Base-by-base conservation (phyloP, 2,113 vertebrate species). In the Leptodactylus fuscus region DNA sequence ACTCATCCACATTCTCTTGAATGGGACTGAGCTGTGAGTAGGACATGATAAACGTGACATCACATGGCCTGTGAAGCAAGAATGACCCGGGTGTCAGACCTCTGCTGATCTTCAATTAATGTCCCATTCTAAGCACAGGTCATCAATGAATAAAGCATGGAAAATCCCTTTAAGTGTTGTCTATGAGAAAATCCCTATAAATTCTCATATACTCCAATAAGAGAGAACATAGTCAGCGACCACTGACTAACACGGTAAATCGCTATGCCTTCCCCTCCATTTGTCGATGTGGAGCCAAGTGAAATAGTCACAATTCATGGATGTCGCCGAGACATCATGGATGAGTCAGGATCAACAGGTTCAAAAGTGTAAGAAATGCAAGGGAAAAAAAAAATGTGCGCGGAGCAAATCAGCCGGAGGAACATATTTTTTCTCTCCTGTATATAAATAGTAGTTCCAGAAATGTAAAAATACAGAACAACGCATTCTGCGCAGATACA, bases 391-490 rank as follows among this genome's bases (percentile, higher is more conserved):
- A 49, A 46, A 15, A 75, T 49, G 41, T 32, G 13, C 81, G 71
- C 24, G 38, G 75, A 46, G 46, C 32, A 46, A 80, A 85, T 71
- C 49, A 85, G 69, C n/a, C 22, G 65, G 48, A 13, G 27, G 20
- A 80, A 55, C 83, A 85, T 70, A 58, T 80, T 60, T 55, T 60
- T 74, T 60, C 81, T 74, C 70, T 22, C 34, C 81, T 80, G 76
- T 85, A 44, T 86, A 86, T 86, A 81, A 86, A 86, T 86, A 86
- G 84, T 77, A 85, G 60, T 58, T 81, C 67, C 49, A 81, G 65
- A 81, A 41, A 85, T 58, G 83, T 80, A 41, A 65, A 80, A 85
- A 71, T 86, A 86, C 60, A 86, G 84, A 73, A 51, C 48, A 46
- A 67, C 41, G 75, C 77, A 85, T 85, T 79, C 75, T 80, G 83